These are phyloP conservation scores for Hyles euphorbiae DNA, from an alignment of 1,140 invertebrate genomes.

Conservation along the genomic window DNA sequence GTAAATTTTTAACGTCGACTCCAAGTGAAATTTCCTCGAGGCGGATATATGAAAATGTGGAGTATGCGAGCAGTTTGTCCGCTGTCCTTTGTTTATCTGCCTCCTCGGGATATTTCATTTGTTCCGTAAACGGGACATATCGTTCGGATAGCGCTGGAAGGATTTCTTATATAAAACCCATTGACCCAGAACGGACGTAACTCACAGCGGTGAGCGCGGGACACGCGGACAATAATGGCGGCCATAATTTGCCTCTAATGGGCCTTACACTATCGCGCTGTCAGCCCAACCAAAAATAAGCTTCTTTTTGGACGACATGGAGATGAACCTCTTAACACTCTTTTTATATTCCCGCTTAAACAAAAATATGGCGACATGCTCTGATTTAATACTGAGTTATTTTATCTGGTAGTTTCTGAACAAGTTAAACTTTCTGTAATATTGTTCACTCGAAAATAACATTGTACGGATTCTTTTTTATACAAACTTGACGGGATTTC, in stretches of 20 bases:
- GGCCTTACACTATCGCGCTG: slow-evolving; percentile 71
- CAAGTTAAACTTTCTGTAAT: no score
- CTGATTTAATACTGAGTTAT: background rate
- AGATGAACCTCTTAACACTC: slow-evolving; percentile 44
- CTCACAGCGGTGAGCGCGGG: slow-evolving; percentile 45
- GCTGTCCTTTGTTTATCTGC: no score
- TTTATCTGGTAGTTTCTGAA: no score
- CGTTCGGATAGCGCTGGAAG: slow-evolving; percentile 33
- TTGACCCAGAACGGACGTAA: slow-evolving; percentile 59
- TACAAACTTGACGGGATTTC: no score
- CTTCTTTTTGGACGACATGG: slow-evolving; percentile 42
- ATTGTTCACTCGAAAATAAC: no score
- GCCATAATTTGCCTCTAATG: slow-evolving; percentile 72
- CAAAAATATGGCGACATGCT: background rate
- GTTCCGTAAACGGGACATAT: slow-evolving; percentile 17
- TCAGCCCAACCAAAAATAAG: slow-evolving; percentile 68
- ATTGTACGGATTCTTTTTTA: no score
- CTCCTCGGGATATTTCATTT: slow-evolving; percentile 2
- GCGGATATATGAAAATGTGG: no score
- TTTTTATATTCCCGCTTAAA: slow-evolving; percentile 23
- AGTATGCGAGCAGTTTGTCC: no score
- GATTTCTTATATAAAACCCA: slow-evolving; percentile 64
- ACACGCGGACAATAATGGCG: slow-evolving; percentile 67
- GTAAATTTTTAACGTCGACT: no score
- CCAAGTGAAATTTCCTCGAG: no score